A percentile compares a stretch with the other conserved stretches of the same genome.
phyloP scores from a whole-genome alignment of 2,797 vertebrate species.

The Sebastes hopkinsi region DNA sequence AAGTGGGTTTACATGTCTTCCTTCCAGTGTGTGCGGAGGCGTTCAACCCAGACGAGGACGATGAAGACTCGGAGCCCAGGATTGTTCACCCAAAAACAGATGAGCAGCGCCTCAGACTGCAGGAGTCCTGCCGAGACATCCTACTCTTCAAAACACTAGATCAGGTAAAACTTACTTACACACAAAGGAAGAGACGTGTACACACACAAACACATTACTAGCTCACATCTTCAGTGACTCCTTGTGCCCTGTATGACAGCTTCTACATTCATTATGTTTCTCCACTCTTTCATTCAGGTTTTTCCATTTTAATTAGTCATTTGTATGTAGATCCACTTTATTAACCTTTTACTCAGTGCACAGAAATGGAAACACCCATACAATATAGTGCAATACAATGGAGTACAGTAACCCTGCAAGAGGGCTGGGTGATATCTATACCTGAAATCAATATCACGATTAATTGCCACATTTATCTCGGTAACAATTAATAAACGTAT shows the following conservation, averaged over 20 bases:
- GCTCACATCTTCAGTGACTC: neutral
- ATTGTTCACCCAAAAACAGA: constrained; percentile 98
- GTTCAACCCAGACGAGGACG: constrained; percentile 97
- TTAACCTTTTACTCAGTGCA: neutral
- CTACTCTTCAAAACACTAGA: constrained; percentile 98
- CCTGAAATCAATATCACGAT: neutral
- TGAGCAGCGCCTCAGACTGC: constrained; percentile 94
- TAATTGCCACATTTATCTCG: neutral
- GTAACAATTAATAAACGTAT: neutral
- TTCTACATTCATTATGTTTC: neutral
- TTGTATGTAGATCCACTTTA: neutral
- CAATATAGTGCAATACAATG: neutral
- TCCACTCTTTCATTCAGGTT: neutral
- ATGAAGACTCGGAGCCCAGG: constrained; percentile 95
- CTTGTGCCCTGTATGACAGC: neutral
- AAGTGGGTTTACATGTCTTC: neutral
- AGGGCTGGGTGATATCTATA: neutral
- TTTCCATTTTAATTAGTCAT: neutral
- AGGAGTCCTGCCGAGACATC: constrained; percentile 97
- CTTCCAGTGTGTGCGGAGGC: constrained; percentile 94
- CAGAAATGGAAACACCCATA: too few relatives aligned
- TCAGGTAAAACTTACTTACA: constrained; percentile 82
- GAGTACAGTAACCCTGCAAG: neutral
- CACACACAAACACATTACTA: neutral
- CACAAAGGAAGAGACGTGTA: neutral